Evolutionary conservation across 2,113 vertebrate species (phyloP).

Genomic region (Anseranas semipalmata): DNA sequence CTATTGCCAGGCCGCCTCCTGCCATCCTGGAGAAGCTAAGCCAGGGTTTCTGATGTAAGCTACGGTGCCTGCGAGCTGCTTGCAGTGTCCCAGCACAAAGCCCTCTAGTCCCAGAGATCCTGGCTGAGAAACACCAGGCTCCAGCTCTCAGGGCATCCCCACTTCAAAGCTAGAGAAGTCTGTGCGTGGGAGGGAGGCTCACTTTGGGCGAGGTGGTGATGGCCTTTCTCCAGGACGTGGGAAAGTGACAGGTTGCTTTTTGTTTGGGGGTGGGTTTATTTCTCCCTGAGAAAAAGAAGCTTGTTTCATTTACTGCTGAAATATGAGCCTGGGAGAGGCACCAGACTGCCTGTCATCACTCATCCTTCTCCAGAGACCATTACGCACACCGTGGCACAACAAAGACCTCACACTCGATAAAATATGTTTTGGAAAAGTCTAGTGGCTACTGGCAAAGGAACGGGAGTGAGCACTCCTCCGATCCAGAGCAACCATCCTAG

Average conservation of each 20-base stretch:
- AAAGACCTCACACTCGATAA: background rate
- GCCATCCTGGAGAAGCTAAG: background rate
- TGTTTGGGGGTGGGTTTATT: background rate
- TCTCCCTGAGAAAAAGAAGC: background rate
- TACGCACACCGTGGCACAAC: background rate
- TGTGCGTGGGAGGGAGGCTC: fast-evolving
- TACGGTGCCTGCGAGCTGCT: background rate
- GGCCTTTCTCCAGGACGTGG: background rate
- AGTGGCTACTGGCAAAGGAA: background rate
- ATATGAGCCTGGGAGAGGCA: background rate
- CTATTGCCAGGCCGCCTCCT: background rate
- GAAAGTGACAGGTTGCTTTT: background rate
- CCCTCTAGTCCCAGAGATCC: background rate
- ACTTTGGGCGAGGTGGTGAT: fast-evolving
- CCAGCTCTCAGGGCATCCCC: background rate
- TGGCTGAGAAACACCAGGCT: background rate
- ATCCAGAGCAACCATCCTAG: background rate
- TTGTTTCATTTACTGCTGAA: background rate
- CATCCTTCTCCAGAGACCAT: background rate
- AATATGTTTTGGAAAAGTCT: background rate
- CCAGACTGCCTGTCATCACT: background rate
- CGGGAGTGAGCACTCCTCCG: fast-evolving
- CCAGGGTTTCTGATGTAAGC: background rate
- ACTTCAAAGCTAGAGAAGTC: background rate
- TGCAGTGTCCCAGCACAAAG: background rate